Base-by-base conservation (phyloP, 2,888 invertebrate genomes). In the Pristionchus japonicus region DNA sequence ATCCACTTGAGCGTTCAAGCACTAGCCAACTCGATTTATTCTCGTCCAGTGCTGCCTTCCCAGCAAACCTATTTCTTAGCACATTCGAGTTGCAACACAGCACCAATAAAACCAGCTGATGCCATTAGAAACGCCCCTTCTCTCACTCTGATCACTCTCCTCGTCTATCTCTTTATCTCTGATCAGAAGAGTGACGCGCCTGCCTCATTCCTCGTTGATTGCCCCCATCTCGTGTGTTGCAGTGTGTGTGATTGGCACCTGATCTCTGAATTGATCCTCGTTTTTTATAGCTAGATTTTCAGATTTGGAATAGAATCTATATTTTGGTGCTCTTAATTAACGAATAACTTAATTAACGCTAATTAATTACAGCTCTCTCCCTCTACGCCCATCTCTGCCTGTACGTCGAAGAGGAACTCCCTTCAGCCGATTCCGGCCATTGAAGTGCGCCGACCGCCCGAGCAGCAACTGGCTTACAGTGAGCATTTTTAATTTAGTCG, bases 371-470 rank as follows among this genome's bases (percentile, higher is more conserved):
- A 77, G 43, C 43, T 77, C 27, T 47, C 77, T 4, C 85, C 85
- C 9, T 85, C 85, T 1, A 61, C 61, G n/a, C 85, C 85, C 17
- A 64, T 85, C 49, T 77, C 77, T 43, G 83, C 47, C 20, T 83
- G 83, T 37, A 64, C 40, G 2, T 85, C 85, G 20, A 85, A 85
- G 85, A 23, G 85, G 40, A 85, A 85, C 40, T 85, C 85, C 31
- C 85, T 85, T 17, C 85, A 85, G 64, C 85, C 85, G 9, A 85
- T 85, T 1, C 85, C 85, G 1, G 85, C 85, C 4, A 85, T 85
- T 43, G 85, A 85, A 64, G 85, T 85, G 9, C 40, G 43, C 49
- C 77, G 77, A 27, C 77, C 77, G 15, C 40, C 40, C 77, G 77
- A 77, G 43, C 43, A 40, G 23, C 43, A 20, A 13, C 77, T 77